These are phyloP conservation scores for Gymnocephalus cernua DNA, from an alignment of 2,113 vertebrate genomes.

Conservation along the genomic window DNA sequence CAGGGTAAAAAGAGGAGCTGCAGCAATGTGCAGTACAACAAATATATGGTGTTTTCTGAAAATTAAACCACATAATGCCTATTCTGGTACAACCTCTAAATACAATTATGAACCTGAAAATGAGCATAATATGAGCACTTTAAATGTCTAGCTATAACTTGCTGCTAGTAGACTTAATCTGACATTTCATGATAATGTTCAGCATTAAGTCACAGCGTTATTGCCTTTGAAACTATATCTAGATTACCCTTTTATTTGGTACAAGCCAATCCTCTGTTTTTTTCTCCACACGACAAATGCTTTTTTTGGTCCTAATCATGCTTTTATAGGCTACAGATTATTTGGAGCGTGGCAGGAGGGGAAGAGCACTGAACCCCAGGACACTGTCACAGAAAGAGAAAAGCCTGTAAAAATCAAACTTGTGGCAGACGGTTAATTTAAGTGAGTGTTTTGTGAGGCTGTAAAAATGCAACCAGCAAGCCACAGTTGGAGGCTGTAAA, in stretches of 20 bases:
- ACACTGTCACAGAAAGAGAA: not conserved
- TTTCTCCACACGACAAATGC: conserved; percentile 20
- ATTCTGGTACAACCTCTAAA: too few species aligned
- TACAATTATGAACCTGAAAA: too few species aligned
- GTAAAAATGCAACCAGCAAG: not conserved
- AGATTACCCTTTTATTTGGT: conserved; percentile 14
- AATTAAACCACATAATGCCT: too few species aligned
- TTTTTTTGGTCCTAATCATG: conserved; percentile 29
- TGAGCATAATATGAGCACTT: too few species aligned
- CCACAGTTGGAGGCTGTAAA: not conserved
- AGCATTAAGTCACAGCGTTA: not conserved
- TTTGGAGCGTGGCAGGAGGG: not conserved
- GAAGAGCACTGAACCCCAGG: not conserved
- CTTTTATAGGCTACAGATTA: conserved; percentile 46
- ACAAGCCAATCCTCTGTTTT: conserved; percentile 30
- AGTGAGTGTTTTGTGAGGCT: not conserved
- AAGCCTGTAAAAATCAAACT: conserved; percentile 10
- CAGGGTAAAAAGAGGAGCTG: too few species aligned
- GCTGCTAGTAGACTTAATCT: too few species aligned
- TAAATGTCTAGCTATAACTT: too few species aligned
- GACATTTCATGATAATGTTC: not conserved
- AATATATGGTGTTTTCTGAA: too few species aligned
- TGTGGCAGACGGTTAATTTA: conserved; percentile 21
- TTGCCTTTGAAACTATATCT: not conserved
- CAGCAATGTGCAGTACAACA: too few species aligned